Evolutionary conservation across 35 echinoderm and acorn worm genomes (phyloP), one percentile per base, ranked within the genome.

Genomic region (Patiria miniata): DNA sequence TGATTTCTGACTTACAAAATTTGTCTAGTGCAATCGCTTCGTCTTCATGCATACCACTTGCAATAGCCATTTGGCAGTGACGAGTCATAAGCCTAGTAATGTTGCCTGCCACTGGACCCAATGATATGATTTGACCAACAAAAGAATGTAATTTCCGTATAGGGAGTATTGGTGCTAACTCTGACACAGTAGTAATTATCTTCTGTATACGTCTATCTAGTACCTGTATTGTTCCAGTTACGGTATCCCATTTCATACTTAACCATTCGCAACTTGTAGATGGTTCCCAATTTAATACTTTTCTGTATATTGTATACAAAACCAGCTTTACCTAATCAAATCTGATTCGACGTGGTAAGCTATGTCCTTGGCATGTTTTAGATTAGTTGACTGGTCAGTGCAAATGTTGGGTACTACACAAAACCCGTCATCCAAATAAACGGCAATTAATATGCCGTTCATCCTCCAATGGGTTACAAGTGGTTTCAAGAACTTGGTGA

Each of bases 101-200:
- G 36, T 55, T 51, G 16, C 81, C 81, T 14, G 8, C 14, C 5
- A 83, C 81, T 7, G 50, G 81, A 1, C 19, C 8, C 17, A 57
- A 56, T 56, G 52, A 58, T 2, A 83, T 83, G 22, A 83, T 83
- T 26, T 81, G 39, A 42, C 81, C 81, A n/a, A 81, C 52, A 16
- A 83, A 83, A 1, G 19, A 33, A 10, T 51, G 17, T 16, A 83
- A 12, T 28, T 30, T 2, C 10, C 52, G 26, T 7, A 55, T 55
- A 8, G 52, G 81, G 23, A 9, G 0, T 37, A 0, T 8, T 52
- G 15, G 2, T 6, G 55, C 7, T 18, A 55, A 83, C 10, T 57
- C 51, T 0, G 19, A 19, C 7, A 82, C 53, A n/a, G 51, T 34
- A 32, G 7, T 44, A 5, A 26, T 5, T 30, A 83, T 28, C 17